Evolutionary conservation across 2,113 vertebrate species (phyloP).

Genomic region (Larimichthys polyactis): DNA sequence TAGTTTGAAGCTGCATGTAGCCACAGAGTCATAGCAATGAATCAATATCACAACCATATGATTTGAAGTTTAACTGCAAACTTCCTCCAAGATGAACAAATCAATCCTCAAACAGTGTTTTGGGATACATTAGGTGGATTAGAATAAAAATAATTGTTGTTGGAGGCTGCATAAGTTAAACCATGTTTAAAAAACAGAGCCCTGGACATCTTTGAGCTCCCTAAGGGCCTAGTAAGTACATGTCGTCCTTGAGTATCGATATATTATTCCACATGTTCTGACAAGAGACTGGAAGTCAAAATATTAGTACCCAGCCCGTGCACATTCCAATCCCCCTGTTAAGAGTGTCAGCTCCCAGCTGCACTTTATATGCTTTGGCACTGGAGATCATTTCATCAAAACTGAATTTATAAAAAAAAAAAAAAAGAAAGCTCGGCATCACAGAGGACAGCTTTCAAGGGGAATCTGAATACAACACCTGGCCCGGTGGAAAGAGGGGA

Average conservation of each 20-base stretch:
- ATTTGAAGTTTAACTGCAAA: not conserved
- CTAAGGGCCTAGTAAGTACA: not conserved
- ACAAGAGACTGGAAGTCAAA: slow-evolving; percentile 13
- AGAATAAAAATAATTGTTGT: not conserved
- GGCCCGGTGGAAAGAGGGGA: slow-evolving; percentile 19
- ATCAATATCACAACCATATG: not conserved
- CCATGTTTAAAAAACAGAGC: not conserved
- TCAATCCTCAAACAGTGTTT: not conserved
- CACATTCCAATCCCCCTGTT: slow-evolving; percentile 22
- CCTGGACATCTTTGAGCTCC: no score
- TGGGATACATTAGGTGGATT: not conserved
- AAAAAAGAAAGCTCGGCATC: slow-evolving; percentile 41
- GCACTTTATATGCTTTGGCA: slow-evolving; percentile 64
- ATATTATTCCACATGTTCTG: slow-evolving; percentile 33
- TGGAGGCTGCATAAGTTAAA: not conserved
- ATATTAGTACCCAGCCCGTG: slow-evolving; percentile 23
- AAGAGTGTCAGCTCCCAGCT: slow-evolving; percentile 61
- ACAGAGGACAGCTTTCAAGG: slow-evolving; percentile 78
- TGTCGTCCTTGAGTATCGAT: slow-evolving; percentile 29
- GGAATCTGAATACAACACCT: slow-evolving; percentile 79
- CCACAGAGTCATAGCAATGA: not conserved
- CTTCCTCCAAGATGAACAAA: not conserved
- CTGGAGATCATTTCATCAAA: slow-evolving; percentile 70
- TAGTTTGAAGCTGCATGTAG: not conserved
- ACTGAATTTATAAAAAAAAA: slow-evolving; percentile 65